Evolutionary conservation across 2,888 invertebrate genomes (phyloP), one percentile per base, ranked within the genome.

Genomic region (Cheilosia scutellata): DNA sequence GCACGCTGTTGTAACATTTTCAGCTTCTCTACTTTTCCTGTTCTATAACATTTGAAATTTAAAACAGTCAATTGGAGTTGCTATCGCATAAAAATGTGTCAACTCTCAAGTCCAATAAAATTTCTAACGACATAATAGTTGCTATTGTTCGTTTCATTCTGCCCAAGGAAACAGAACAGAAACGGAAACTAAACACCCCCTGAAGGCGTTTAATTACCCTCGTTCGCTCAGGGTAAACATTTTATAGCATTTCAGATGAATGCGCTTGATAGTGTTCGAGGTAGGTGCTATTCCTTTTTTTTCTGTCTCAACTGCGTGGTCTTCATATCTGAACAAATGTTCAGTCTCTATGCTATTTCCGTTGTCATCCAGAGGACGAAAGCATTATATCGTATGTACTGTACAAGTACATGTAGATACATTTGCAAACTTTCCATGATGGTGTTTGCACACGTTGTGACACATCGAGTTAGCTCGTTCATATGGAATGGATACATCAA

Each of bases 401-500:
- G 53, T 5, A 31, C 42, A 49, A 7, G 25, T 42, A 49, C n/a
- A n/a, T n/a, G n/a, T n/a, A n/a, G n/a, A n/a, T n/a, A n/a, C 60
- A 37, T 60, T 25, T 11, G 20, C 58, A 13, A 77, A 60, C 60
- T 51, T 68, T 40, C 9, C 13, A 37, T 68, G 60, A 77, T 60
- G 76, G 44, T 70, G 70, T 68, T 77, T 70, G 62, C 76, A 68
- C 40, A 66, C 29, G 25, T 51, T 66, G 33, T 66, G 76, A 51
- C 68, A 70, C 47, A 57, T 31, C 47, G 5, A 16, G 51, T 51
- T 40, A 40, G 44, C 53, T 62, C 40, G 16, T 13, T 42, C 20
- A 29, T 37, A 49, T 57, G 31, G 27, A 37, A 49, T 57, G 31
- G 27, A 37, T 11, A 63, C 53, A 70, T 68, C 68, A 60, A 70